Base-by-base conservation (phyloP, 2,113 vertebrate species). In the Edolisoma coerulescens region DNA sequence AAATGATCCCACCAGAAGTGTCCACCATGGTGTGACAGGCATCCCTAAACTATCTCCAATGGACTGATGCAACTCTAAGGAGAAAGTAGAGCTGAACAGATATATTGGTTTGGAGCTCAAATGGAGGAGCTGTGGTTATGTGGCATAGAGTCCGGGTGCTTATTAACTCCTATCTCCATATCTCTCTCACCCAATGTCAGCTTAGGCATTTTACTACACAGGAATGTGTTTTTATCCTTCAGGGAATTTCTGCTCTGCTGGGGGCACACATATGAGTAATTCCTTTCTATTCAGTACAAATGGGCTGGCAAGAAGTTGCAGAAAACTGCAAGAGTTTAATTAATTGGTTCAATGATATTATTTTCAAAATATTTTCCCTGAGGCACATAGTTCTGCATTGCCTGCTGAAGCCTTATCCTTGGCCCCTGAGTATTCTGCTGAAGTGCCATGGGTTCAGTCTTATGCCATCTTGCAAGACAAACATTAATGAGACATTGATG, bases 321-420 rank as follows among this genome's bases (percentile, higher is more conserved):
- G 64, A 77, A 89, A 80, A 65, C 19, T 52, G 17, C 18, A 68
- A 45, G 35, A 22, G 18, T 81, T 89, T 91, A 11, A 35, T 65
- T 80, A 35, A n/a, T 20, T 39, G 5, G 18, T 56, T 39, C 54
- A 65, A 33, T 16, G 1, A 28, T 53, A 80, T 32, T 30, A 30
- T 89, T 96, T 94, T 73, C 37, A 80, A 73, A 93, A 69, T 49
- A 65, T 41, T 80, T 92, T 89, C 37, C 22, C 32, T 17, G 61
- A 74, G 54, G 30, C 16, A 42, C 7, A 33, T 27, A 63, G 24
- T 13, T 42, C 16, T 54, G 2, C 61, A 27, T 45, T 70, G 21
- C 39, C 26, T 70, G n/a, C 30, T 67, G 44, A 65, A 39, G 21
- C 10, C 19, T 78, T 71, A 50, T 47, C 27, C 47, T 84, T 87